Evolutionary conservation across 2,113 vertebrate species (phyloP).

Genomic region (Cochlearius cochlearius): DNA sequence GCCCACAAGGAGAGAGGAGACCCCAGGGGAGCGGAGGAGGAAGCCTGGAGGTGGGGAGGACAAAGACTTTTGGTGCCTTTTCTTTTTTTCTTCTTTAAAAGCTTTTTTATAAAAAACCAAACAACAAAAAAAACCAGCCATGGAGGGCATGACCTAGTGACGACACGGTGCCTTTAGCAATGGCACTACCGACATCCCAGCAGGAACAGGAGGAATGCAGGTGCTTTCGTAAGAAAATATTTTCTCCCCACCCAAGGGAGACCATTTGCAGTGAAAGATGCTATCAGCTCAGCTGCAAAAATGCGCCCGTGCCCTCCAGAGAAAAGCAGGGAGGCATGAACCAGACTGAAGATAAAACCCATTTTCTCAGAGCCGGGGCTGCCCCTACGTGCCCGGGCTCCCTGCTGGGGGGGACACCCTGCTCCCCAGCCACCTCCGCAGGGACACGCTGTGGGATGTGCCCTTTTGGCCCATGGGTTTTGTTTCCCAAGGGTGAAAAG

Average conservation of each 20-base stretch:
- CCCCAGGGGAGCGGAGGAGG: background rate
- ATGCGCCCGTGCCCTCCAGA: background rate
- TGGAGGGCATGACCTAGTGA: background rate
- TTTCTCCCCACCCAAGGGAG: background rate
- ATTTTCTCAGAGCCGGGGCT: background rate
- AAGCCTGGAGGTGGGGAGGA: background rate
- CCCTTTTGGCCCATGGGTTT: background rate
- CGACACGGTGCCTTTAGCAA: background rate
- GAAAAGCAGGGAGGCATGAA: background rate
- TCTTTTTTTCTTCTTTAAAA: background rate
- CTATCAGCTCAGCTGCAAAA: constrained; percentile 8
- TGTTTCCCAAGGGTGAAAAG: fast-evolving
- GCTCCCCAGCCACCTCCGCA: fast-evolving
- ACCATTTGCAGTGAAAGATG: background rate
- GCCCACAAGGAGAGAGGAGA: background rate
- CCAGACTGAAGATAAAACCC: background rate
- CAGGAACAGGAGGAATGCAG: constrained; percentile 10
- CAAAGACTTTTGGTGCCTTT: background rate
- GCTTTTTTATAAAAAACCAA: background rate
- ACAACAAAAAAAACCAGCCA: background rate
- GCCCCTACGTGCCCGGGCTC: fast-evolving
- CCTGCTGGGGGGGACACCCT: background rate
- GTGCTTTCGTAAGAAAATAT: background rate
- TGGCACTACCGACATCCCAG: background rate
- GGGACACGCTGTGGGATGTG: background rate